phyloP scores from a whole-genome alignment of 1,140 invertebrate species.

The Heliconius eleuchia region DNA sequence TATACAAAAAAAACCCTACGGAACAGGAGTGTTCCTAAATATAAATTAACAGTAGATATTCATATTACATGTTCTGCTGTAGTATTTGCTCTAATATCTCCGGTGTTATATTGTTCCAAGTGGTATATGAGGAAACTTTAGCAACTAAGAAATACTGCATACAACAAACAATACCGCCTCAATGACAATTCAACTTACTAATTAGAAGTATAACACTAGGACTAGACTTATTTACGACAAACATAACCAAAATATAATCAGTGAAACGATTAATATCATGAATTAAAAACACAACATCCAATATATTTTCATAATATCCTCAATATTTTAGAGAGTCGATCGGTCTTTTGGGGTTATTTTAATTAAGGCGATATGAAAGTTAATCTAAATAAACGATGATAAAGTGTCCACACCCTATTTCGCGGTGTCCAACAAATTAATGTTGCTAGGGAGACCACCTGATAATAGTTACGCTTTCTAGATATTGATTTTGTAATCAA shows the following conservation, averaged over 20 bases:
- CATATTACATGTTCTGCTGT: not conserved
- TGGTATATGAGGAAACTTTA: conserved; percentile 12
- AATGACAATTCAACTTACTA: not conserved
- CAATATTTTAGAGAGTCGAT: conserved; percentile 38
- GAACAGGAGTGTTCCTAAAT: not conserved
- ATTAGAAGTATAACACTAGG: too few species aligned
- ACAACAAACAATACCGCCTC: not conserved
- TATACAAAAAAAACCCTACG: too few species aligned
- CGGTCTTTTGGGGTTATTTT: conserved; percentile 49
- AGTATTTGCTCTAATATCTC: not conserved
- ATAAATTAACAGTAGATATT: not conserved
- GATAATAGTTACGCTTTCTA: conserved; percentile 55
- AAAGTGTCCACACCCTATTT: conserved; percentile 64
- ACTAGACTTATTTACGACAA: too few species aligned
- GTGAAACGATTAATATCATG: not conserved
- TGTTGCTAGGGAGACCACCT: conserved; percentile 61
- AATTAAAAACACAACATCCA: not conserved
- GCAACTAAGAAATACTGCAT: not conserved
- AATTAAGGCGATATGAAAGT: conserved; percentile 59
- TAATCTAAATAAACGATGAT: conserved; percentile 61
- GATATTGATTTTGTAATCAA: conserved; percentile 77
- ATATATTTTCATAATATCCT: conserved; percentile 20
- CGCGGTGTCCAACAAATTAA: conserved; percentile 62
- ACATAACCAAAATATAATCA: not conserved
- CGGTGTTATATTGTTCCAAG: not conserved